phyloP scores from a whole-genome alignment of 2,888 invertebrate genomes.

The Troilus luridus region DNA sequence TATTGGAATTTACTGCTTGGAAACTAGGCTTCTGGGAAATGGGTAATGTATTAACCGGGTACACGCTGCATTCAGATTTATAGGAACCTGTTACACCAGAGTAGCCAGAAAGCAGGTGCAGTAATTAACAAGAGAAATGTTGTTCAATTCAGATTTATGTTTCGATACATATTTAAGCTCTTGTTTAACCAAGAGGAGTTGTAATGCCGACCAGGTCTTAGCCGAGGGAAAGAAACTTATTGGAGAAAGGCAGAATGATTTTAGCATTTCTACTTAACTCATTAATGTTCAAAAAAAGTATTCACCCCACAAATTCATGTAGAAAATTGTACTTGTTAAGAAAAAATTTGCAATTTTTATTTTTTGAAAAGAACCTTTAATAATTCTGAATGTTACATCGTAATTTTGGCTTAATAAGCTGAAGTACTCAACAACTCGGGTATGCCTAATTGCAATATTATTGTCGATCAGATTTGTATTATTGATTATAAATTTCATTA shows the following conservation, averaged over 20 bases:
- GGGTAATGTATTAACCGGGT: neutral
- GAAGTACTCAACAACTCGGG: no score
- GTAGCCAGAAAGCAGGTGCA: neutral
- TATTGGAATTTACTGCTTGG: neutral
- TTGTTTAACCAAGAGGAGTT: neutral
- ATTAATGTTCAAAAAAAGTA: no score
- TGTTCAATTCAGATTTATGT: conserved; percentile 1
- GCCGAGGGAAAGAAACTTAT: neutral
- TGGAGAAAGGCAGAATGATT: neutral
- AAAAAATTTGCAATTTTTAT: no score
- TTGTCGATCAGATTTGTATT: no score
- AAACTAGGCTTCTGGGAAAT: neutral
- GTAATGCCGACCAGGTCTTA: neutral
- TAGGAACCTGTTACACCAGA: neutral
- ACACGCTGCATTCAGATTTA: neutral
- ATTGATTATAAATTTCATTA: no score
- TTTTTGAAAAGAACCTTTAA: no score
- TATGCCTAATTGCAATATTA: no score
- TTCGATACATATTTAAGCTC: neutral
- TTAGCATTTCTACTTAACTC: no score
- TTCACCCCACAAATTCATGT: no score
- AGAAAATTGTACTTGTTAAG: no score
- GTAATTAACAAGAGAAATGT: neutral
- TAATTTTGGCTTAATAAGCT: no score
- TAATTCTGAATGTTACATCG: no score